A percentile compares a stretch with the other conserved stretches of the same genome.
These are phyloP conservation scores for Ridgeia piscesae DNA, from an alignment of 1,140 invertebrate genomes.

Conservation along the genomic window DNA sequence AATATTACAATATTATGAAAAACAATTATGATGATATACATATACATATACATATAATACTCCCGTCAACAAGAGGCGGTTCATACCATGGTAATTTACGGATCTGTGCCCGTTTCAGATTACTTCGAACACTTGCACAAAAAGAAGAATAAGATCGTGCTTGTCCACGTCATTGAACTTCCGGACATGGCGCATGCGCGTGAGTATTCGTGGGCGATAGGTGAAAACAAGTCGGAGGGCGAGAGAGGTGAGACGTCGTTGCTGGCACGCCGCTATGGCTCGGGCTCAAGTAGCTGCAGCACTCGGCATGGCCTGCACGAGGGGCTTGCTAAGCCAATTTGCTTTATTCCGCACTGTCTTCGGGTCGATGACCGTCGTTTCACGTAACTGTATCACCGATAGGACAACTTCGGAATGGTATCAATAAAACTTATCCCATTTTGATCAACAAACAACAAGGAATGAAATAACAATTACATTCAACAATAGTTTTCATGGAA, in stretches of 20 bases:
- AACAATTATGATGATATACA: no score
- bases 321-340: neutral
- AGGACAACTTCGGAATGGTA: neutral
- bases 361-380: neutral
- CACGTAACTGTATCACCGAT: neutral
- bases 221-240: no score
- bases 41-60: no score
- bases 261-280: neutral
- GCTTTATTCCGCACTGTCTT: neutral
- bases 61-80: no score
- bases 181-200: conserved; percentile 26
- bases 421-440: neutral
- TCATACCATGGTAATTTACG: neutral
- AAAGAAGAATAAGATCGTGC: conserved; percentile 17
- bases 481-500: no score
- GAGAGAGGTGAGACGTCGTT: neutral
- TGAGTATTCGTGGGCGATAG: conserved; percentile 15
- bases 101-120: conserved; percentile 15
- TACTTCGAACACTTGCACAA: conserved; percentile 24
- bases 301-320: neutral
- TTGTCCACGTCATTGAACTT: conserved; percentile 27
- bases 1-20: no score
- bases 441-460: neutral
- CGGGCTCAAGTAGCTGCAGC: neutral
- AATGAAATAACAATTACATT: neutral